Percentiles rank a stretch among this genome's conserved stretches.
phyloP scores from a whole-genome alignment of 2,888 invertebrate species.

The Ennomos fuscantarius region DNA sequence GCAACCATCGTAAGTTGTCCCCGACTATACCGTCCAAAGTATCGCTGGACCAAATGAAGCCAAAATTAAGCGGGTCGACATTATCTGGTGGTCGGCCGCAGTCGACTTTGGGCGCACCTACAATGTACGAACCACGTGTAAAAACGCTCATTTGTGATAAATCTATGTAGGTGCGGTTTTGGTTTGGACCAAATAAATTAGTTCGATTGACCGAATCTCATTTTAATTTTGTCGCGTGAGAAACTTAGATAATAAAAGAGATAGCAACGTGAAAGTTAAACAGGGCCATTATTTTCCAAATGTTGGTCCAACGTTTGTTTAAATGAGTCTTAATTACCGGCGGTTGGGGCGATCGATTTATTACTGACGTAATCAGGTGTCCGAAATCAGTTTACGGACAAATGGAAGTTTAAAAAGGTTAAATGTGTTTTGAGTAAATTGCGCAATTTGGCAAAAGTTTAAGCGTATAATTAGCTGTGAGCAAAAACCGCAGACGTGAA shows the following conservation, averaged over 20 bases:
- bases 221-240: constrained; percentile 71
- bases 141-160: constrained; percentile 73
- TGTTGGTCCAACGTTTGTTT: constrained; percentile 40
- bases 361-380: constrained; percentile 53
- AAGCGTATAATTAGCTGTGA: constrained; percentile 63
- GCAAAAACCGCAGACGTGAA: constrained; percentile 66
- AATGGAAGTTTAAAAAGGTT: constrained; percentile 50
- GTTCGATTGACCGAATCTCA: constrained; percentile 68
- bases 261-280: constrained; percentile 59
- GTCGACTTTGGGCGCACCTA: constrained; percentile 59
- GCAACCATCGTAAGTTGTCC: constrained; percentile 56
- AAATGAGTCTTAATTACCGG: constrained; percentile 48
- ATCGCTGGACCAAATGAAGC: constrained; percentile 38
- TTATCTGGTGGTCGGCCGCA: constrained; percentile 43
- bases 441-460: constrained; percentile 70
- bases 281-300: constrained; percentile 44
- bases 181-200: constrained; percentile 70
- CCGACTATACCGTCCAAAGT: constrained; percentile 36
- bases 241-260: constrained; percentile 58
- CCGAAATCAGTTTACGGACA: constrained; percentile 53
- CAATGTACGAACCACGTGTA: constrained; percentile 54
- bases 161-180: constrained; percentile 69
- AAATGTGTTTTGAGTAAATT: constrained; percentile 56
- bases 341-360: constrained; percentile 42
- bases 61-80: constrained; percentile 38